Conservation (phyloP, 2,797 vertebrate species). For the Enteromius trimaculatus region DNA sequence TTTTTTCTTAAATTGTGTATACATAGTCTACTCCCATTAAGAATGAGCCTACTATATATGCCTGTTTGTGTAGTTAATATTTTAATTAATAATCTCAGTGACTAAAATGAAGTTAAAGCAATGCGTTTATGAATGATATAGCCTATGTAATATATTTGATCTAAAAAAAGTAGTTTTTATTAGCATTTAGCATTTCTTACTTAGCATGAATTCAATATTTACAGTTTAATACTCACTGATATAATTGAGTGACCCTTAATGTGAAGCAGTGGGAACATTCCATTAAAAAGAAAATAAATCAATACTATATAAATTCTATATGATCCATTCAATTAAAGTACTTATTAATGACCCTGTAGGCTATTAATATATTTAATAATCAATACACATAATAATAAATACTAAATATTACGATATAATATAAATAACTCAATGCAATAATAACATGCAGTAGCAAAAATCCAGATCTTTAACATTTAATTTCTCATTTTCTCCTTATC, state of each 20-base stretch:
- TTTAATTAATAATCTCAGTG: conserved; percentile 7
- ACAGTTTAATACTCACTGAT: neutral
- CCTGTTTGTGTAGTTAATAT: neutral
- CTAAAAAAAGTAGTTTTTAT: neutral
- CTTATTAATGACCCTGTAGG: neutral
- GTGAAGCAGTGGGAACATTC: neutral
- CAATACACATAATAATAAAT: neutral
- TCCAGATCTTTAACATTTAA: neutral
- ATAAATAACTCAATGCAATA: too few species aligned
- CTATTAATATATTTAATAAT: neutral
- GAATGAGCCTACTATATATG: neutral
- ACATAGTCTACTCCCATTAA: neutral
- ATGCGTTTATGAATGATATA: neutral
- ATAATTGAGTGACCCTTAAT: neutral
- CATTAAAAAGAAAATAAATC: neutral
- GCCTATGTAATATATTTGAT: neutral
- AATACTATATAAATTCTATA: neutral
- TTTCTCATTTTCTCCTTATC: neutral
- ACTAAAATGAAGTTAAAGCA: neutral
- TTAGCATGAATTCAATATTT: conserved; percentile 3
- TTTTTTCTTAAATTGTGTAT: neutral
- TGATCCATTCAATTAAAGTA: neutral
- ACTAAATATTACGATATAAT: neutral
- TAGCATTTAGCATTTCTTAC: too few species aligned
- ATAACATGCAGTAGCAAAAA: neutral